Conservation (phyloP, 2,888 invertebrate genomes). For the Zygaena filipendulae region DNA sequence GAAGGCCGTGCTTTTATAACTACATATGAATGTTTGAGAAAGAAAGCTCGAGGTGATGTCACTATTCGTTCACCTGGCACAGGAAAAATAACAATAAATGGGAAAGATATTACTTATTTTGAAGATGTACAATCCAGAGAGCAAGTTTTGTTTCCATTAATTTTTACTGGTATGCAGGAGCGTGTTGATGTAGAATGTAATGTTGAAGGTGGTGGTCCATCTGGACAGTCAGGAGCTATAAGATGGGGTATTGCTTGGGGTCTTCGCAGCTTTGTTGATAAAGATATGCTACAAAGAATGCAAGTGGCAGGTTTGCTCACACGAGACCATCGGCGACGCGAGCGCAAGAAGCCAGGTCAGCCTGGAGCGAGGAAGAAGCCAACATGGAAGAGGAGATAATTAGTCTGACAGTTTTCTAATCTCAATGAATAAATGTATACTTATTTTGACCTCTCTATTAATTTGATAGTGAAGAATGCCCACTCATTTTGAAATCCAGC, state of each 20-base stretch:
- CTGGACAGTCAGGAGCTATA: conserved; percentile 89
- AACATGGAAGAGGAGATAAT: conserved; percentile 91
- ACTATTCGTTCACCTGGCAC: conserved; percentile 85
- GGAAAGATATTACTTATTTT: conserved; percentile 82
- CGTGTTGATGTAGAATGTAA: conserved; percentile 87
- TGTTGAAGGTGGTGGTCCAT: conserved; percentile 77
- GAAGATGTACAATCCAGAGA: conserved; percentile 75
- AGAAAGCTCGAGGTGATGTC: conserved; percentile 79
- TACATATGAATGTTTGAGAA: conserved; percentile 78
- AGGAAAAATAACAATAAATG: conserved; percentile 86
- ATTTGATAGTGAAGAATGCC: no score
- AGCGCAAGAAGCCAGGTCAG: conserved; percentile 95
- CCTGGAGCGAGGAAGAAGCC: conserved; percentile 89
- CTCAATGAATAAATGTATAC: no score
- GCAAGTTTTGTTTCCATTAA: conserved; percentile 88
- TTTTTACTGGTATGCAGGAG: conserved; percentile 79
- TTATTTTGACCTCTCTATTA: no score
- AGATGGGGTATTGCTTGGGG: conserved; percentile 89
- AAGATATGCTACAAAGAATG: conserved; percentile 83
- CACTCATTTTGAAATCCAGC: no score
- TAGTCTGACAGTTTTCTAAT: conserved; percentile 2
- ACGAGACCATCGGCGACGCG: conserved; percentile 78
- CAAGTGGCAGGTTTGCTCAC: conserved; percentile 90
- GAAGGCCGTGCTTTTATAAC: conserved; percentile 79
- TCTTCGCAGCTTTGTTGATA: conserved; percentile 84